Conservation (phyloP, 2,113 vertebrate species). For the Hemicordylus capensis region DNA sequence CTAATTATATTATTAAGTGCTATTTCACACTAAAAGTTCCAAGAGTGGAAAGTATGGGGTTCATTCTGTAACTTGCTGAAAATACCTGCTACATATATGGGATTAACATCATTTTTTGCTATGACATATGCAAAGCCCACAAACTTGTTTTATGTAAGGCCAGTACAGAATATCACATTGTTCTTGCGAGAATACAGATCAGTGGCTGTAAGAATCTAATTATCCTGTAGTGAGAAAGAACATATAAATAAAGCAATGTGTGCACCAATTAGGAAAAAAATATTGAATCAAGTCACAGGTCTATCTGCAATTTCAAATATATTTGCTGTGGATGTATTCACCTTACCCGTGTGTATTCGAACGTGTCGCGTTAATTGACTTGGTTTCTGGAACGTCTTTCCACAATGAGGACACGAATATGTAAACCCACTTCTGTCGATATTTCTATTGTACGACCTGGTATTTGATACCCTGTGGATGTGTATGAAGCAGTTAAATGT, state of each 20-base stretch:
- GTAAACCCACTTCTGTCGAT: conserved; percentile 96
- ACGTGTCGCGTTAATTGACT: conserved; percentile 95
- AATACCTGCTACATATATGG: background rate
- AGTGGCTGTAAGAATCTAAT: background rate
- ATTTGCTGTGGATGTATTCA: background rate
- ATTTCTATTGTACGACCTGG: conserved; percentile 95
- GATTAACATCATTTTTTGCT: background rate
- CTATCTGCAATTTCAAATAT: background rate
- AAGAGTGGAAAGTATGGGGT: no score
- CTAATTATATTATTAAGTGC: background rate
- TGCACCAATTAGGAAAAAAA: background rate
- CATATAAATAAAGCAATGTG: background rate
- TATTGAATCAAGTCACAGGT: background rate
- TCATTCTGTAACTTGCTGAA: no score
- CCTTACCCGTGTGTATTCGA: conserved; percentile 95
- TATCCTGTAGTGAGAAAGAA: no score
- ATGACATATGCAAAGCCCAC: background rate
- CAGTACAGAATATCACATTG: background rate
- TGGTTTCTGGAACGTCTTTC: conserved; percentile 96
- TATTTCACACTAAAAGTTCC: background rate
- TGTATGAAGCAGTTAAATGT: background rate
- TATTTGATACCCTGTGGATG: conserved; percentile 80
- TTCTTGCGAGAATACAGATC: background rate
- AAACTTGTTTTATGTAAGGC: background rate
- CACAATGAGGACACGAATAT: conserved; percentile 95